Base-by-base conservation (phyloP, 2,797 vertebrate species). In the Parauchenoglanis ngamensis region DNA sequence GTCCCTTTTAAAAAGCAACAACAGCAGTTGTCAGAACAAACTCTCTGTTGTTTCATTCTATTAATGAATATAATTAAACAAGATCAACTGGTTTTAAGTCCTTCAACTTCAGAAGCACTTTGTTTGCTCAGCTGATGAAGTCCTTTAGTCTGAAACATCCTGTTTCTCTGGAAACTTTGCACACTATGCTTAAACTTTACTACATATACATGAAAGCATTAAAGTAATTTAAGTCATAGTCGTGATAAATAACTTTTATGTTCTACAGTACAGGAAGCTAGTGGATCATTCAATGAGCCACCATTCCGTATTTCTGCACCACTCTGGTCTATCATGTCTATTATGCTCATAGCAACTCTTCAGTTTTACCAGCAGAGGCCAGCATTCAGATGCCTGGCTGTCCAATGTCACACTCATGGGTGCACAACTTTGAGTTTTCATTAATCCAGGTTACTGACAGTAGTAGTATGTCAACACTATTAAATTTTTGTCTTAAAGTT, bases 261-360 rank as follows among this genome's bases (percentile, higher is more conserved):
- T 63, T 85, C 19, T 57, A 11, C 2, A 95, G 94, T 91, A 67
- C 88, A 88, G 78, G 75, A 82, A 88, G 85, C 84, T 21, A 89
- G 28, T 68, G 67, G 17, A 70, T 19, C 15, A 35, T 70, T 70
- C n/a, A 35, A 70, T 70, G 31, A 31, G 6, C 89, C 94, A 96
- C 87, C 85, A 90, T 31, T 89, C 0, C 95, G 94, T 68, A 91
- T 46, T 56, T 44, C n/a, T 56, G 15, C 52, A 40, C 31, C 8
- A 21, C 17, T 19, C 44, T 65, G 57, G 13, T 82, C 61, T 31
- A 21, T 54, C n/a, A 68, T 44, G 7, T 35, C 13, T 23, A 31
- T 68, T 19, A 54, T 23, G 10, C 8, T 35, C 81, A 84, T 72
- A 17, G 52, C 21, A 56, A 56, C 52, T 56, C 46, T 7, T 40